Conservation (phyloP, 1,140 invertebrate species). For the Aethina tumida region DNA sequence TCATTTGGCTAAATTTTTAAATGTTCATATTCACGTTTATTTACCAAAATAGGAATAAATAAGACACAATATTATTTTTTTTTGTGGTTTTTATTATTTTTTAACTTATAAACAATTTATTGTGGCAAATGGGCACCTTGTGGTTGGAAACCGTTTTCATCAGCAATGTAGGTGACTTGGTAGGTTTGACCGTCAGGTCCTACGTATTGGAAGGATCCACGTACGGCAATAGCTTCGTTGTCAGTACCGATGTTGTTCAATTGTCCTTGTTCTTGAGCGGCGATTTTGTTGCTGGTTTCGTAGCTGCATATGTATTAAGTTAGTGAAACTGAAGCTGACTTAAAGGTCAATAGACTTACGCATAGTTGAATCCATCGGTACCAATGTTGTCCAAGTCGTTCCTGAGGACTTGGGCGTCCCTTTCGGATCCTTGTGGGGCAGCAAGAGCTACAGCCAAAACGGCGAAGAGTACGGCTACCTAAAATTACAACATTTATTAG, state of each 20-base stretch:
- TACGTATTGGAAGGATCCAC: constrained; percentile 55
- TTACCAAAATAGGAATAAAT: too few relatives aligned
- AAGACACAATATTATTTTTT: too few relatives aligned
- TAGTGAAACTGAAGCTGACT: constrained; percentile 1
- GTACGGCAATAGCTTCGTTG: constrained; percentile 45
- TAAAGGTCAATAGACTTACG: constrained; percentile 35
- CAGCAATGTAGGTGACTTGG: constrained; percentile 53
- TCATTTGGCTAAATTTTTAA: too few relatives aligned
- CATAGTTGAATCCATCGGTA: constrained; percentile 36
- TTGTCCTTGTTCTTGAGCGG: constrained; percentile 18
- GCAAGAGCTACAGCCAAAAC: constrained; percentile 32
- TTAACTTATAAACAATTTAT: too few relatives aligned
- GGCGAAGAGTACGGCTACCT: constrained; percentile 27
- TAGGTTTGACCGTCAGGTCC: constrained; percentile 54
- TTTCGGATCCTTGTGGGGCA: constrained; percentile 27
- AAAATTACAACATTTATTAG: constrained; percentile 10
- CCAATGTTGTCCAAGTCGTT: constrained; percentile 38
- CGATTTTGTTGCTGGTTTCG: constrained; percentile 58
- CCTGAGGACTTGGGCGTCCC: constrained; percentile 31
- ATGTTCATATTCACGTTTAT: too few relatives aligned
- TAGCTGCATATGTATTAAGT: constrained; percentile 37
- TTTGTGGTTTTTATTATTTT: too few relatives aligned
- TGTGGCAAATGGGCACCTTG: constrained; percentile 48
- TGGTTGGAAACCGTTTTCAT: constrained; percentile 67
- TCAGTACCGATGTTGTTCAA: constrained; percentile 36